phyloP scores from a whole-genome alignment of 2,797 vertebrate species.

The Eulemur mongoz region DNA sequence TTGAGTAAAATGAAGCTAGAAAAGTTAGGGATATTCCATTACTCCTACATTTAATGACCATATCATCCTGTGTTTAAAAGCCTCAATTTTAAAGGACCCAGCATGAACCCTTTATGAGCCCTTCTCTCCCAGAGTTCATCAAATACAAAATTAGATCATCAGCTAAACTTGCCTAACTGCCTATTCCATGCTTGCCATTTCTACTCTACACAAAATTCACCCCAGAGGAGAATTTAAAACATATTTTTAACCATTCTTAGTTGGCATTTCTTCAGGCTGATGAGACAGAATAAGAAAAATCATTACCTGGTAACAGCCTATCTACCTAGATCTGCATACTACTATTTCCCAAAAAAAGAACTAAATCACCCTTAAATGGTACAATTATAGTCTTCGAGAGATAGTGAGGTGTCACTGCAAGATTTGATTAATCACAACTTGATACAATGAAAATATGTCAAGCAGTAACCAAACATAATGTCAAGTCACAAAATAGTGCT shows the following conservation, averaged over 20 bases:
- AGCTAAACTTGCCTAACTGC: neutral
- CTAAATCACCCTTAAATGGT: constrained; percentile 56
- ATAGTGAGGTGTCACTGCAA: constrained; percentile 59
- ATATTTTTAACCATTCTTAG: neutral
- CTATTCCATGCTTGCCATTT: neutral
- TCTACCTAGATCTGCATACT: constrained; percentile 25
- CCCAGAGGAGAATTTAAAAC: neutral
- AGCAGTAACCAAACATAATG: constrained; percentile 75
- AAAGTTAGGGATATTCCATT: neutral
- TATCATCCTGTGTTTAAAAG: neutral
- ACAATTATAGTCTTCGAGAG: constrained; percentile 50
- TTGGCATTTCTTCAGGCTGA: constrained; percentile 4
- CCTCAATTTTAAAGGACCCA: neutral
- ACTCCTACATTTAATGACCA: neutral
- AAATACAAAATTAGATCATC: constrained; percentile 35
- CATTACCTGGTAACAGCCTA: constrained; percentile 20
- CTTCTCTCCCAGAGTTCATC: neutral
- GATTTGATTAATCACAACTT: constrained; percentile 67
- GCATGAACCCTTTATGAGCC: neutral
- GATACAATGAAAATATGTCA: constrained; percentile 74
- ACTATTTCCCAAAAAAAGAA: constrained; percentile 39
- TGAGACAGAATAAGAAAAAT: neutral
- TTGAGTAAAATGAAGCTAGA: neutral
- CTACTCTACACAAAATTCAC: neutral
- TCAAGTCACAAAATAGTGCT: constrained; percentile 61